Evolutionary conservation across 92 coral and sea anemone species (phyloP), one percentile per base, ranked within the genome.

Genomic region (Zoanthus solanderi): DNA sequence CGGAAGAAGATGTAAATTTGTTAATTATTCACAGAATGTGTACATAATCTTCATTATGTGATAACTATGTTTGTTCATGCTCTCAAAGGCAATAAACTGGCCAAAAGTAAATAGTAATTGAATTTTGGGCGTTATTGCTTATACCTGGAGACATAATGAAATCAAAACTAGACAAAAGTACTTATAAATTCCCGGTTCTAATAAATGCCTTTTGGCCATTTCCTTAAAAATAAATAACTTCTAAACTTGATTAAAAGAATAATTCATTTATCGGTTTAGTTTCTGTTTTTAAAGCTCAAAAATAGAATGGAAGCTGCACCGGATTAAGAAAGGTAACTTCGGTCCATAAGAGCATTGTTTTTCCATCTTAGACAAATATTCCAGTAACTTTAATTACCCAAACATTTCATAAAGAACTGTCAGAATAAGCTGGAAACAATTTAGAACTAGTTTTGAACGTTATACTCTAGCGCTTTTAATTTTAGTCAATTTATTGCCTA

Each of bases 381-480:
- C 30, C n/a, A 60, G 84, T 72, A 79, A 58, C 34, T 79, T 79
- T 60, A 79, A 79, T 79, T 79, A 79, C 69, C 17, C 42, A 34
- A 58, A 42, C 16, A 13, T 44, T 79, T 61, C 72, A 79, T 79
- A 63, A 2, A 58, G 15, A 76, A 76, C 54, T 18, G 29, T 76
- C 37, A 54, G 16, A 54, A 30, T 6, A 10, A 9, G 45, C 44
- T 17, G 32, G 52, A 76, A 3, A 28, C 10, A 47, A 12, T 23
- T 76, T 23, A 18, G 8, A n/a, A 37, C 16, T 46, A 15, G 45
- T 37, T 50, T 75, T 47, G 29, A 75, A 47, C 79, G 0, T 50
- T 50, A 50, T 3, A 7, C 3, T 50, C 56, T 7, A 50, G 9
- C 5, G 8, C 1, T 50, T 50, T 50, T 50, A 50, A 11, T 50